Percentiles rank a stretch among this genome's conserved stretches.
These are phyloP conservation scores for Dasysyrphus tricinctus DNA, from an alignment of 2,888 invertebrate species.

Conservation along the genomic window DNA sequence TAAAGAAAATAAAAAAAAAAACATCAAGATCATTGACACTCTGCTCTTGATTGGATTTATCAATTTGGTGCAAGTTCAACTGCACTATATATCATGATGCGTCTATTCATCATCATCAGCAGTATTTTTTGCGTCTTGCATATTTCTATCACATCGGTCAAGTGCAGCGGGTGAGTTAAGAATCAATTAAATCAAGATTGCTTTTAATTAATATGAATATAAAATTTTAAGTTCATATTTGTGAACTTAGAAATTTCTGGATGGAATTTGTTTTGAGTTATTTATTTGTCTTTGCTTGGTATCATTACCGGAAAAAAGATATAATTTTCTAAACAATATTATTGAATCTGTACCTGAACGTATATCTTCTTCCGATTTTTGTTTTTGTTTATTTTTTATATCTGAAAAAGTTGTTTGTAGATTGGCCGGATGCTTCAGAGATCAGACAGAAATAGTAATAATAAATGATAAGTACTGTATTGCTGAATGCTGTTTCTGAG, in stretches of 20 bases:
- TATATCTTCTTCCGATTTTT: not conserved
- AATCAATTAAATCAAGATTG: conserved; percentile 37
- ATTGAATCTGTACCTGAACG: not conserved
- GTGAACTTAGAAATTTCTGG: not conserved
- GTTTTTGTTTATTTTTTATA: not conserved
- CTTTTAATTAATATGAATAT: conserved; percentile 25
- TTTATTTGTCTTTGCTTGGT: not conserved
- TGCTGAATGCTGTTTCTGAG: not conserved
- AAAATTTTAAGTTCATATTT: not conserved
- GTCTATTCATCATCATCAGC: not conserved
- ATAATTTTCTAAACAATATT: not conserved
- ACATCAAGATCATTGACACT: conserved; percentile 32
- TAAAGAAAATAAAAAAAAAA: not conserved
- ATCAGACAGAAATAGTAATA: conserved; percentile 3
- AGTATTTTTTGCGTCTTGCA: conserved; percentile 29
- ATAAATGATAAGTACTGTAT: not conserved
- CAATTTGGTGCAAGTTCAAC: conserved; percentile 31
- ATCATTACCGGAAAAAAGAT: not conserved
- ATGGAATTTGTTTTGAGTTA: not conserved
- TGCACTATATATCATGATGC: conserved; percentile 12
- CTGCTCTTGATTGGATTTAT: conserved; percentile 7
- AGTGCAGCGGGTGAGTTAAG: conserved; percentile 44
- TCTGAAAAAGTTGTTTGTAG: not conserved
- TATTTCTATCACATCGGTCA: conserved; percentile 11
- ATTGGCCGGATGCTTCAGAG: conserved; percentile 3